Conservation (phyloP, 2,797 vertebrate genomes). For the Smutsia gigantea region DNA sequence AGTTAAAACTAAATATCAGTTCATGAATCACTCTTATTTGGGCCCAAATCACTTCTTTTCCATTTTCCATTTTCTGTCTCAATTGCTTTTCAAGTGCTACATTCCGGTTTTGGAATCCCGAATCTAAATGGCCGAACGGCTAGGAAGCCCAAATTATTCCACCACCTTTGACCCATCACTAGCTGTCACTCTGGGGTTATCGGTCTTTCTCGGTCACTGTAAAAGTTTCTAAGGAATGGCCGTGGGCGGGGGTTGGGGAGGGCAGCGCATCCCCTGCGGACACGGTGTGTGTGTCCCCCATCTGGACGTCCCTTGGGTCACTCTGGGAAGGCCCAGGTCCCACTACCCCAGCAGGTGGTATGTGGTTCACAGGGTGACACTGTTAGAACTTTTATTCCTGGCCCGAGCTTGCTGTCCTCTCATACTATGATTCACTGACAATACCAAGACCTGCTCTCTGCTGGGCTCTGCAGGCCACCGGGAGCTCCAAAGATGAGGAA, state of each 20-base stretch:
- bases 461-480: neutral
- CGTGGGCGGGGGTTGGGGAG: accelerated
- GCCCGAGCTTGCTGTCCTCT: neutral
- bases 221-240: neutral
- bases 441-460: neutral
- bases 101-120: neutral
- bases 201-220: neutral
- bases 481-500: neutral
- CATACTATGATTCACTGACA: accelerated
- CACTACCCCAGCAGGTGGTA: neutral
- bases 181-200: neutral
- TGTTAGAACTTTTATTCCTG: no score
- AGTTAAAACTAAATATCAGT: slow-evolving; percentile 68
- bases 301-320: accelerated
- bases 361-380: neutral
- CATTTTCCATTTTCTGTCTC: neutral
- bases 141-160: neutral
- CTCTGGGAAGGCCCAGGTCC: neutral
- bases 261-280: neutral
- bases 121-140: neutral
- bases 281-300: no score
- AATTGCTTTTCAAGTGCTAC: slow-evolving; percentile 44
- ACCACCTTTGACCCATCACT: neutral
- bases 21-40: slow-evolving; percentile 54
- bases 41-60: slow-evolving; percentile 52